These are phyloP conservation scores for Peromyscus californicus DNA, from an alignment of 2,113 vertebrate genomes.

Conservation along the genomic window DNA sequence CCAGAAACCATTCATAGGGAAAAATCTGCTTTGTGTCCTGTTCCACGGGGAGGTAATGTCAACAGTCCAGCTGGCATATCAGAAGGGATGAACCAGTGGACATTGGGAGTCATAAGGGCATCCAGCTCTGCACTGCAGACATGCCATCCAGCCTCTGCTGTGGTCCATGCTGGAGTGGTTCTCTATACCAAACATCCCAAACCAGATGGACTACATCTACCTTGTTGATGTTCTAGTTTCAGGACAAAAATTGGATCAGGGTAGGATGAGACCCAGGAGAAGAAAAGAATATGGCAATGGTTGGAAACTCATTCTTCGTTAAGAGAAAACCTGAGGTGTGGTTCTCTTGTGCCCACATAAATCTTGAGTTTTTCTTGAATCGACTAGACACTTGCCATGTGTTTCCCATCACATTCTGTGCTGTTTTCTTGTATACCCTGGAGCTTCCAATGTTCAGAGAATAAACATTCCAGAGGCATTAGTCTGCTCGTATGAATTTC, in stretches of 20 bases:
- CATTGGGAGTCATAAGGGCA: neutral
- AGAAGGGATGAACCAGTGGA: neutral
- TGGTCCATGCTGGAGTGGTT: neutral
- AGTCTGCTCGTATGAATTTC: slow-evolving; percentile 65
- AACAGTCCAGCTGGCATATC: neutral
- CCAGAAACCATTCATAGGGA: neutral
- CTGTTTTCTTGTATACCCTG: slow-evolving; percentile 72
- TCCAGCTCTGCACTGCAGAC: neutral
- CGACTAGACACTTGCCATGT: slow-evolving; percentile 69
- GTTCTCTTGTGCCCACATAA: slow-evolving; percentile 48
- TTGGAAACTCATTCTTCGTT: neutral
- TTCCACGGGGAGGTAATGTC: neutral
- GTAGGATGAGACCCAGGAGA: neutral
- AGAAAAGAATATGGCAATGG: neutral
- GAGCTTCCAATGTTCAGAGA: slow-evolving; percentile 71
- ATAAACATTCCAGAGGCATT: slow-evolving; percentile 78
- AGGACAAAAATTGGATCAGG: neutral
- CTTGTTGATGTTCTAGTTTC: neutral
- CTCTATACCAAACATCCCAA: neutral
- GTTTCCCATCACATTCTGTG: slow-evolving; percentile 70
- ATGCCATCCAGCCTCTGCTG: neutral
- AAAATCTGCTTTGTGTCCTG: neutral
- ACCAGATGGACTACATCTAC: neutral
- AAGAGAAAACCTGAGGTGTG: slow-evolving; percentile 38
- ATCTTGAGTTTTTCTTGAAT: slow-evolving; percentile 33